These are phyloP conservation scores for Geococcyx californianus DNA, from an alignment of 2,113 vertebrate genomes.

Conservation along the genomic window DNA sequence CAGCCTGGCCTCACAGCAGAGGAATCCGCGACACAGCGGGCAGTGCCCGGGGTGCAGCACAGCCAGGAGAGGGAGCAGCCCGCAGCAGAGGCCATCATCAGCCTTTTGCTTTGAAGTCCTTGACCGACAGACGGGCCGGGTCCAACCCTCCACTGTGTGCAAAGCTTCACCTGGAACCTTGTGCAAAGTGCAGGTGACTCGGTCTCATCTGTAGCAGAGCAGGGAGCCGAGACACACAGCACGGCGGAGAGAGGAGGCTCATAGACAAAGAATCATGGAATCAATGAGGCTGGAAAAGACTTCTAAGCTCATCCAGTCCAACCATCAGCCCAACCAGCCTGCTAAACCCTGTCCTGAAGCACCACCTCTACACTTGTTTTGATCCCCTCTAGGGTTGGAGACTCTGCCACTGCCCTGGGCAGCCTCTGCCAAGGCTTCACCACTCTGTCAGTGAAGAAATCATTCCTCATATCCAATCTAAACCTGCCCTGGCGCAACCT, in stretches of 20 bases:
- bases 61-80: background rate
- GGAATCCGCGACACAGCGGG: rapidly evolving
- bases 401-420: too few relatives aligned
- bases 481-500: too few relatives aligned
- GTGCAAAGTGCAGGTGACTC: background rate
- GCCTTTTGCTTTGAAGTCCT: background rate
- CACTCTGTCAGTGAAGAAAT: too few relatives aligned
- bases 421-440: too few relatives aligned
- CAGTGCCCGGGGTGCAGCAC: background rate
- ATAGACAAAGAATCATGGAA: background rate
- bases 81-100: background rate
- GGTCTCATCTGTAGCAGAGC: rapidly evolving
- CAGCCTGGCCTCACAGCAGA: too few relatives aligned
- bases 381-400: too few relatives aligned
- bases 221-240: rapidly evolving
- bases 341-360: too few relatives aligned
- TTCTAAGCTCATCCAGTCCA: too few relatives aligned
- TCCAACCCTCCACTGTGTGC: rapidly evolving
- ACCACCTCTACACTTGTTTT: too few relatives aligned
- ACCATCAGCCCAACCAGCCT: too few relatives aligned
- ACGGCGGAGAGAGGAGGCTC: rapidly evolving
- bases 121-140: background rate
- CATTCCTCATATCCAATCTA: too few relatives aligned
- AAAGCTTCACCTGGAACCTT: background rate
- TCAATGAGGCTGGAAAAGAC: too few relatives aligned